These are phyloP conservation scores for Gallinago nigripennis DNA, from an alignment of 2,797 vertebrate species.

Conservation along the genomic window DNA sequence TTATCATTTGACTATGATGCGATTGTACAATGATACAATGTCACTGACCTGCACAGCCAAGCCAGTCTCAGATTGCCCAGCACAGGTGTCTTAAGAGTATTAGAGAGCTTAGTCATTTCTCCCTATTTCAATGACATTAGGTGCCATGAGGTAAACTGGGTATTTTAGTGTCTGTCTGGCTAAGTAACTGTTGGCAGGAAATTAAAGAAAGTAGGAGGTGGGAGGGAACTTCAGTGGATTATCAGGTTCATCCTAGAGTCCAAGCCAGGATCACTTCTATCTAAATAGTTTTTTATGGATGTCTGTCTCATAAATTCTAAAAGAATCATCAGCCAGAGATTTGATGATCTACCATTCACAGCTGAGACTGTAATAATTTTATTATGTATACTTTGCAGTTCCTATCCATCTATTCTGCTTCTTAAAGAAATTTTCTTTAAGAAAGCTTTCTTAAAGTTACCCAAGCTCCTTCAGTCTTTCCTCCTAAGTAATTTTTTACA, in stretches of 20 bases:
- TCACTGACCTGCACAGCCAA: neutral
- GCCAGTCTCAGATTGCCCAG: neutral
- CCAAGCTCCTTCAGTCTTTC: neutral
- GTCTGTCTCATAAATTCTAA: neutral
- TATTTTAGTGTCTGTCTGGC: neutral
- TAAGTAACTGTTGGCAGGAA: neutral
- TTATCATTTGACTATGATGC: neutral
- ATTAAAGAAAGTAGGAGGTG: neutral
- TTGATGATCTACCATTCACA: neutral
- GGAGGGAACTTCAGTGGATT: neutral
- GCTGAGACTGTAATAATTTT: neutral
- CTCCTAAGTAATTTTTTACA: neutral
- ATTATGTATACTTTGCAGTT: neutral
- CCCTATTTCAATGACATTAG: neutral
- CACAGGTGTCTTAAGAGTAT: neutral
- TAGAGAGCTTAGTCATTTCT: neutral
- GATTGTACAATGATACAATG: neutral
- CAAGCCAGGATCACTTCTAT: neutral
- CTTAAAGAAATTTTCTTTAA: neutral
- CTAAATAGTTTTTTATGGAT: neutral
- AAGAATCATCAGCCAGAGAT: neutral
- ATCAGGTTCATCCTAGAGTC: neutral
- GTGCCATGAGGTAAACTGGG: neutral
- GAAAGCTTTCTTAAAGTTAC: neutral
- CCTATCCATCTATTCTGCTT: neutral